Evolutionary conservation across 2,888 invertebrate species (phyloP).

Genomic region (Trachelus tabidus): DNA sequence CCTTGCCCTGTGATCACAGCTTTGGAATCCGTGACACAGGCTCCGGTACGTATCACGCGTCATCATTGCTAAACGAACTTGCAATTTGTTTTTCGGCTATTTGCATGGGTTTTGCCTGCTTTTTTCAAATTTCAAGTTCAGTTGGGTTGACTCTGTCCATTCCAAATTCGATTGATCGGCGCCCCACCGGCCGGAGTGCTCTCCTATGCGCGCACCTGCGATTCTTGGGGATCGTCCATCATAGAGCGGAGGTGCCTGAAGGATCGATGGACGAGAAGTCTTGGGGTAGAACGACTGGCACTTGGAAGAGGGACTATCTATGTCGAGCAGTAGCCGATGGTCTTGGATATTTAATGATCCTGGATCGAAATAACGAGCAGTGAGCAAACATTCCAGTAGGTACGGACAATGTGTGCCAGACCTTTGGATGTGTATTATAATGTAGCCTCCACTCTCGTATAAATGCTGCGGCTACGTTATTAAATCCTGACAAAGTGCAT

Average conservation of each 20-base stretch:
- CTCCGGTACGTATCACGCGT: background rate
- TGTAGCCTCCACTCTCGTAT: too few species aligned
- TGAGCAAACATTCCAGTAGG: background rate
- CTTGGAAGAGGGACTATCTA: background rate
- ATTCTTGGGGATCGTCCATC: background rate
- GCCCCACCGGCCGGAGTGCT: background rate
- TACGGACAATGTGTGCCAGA: background rate
- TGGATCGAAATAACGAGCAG: slow-evolving; percentile 1
- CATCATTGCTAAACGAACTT: background rate
- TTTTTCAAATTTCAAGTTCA: background rate
- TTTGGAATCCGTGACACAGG: too few species aligned
- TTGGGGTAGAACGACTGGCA: background rate
- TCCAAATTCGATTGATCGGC: background rate
- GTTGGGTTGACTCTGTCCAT: background rate
- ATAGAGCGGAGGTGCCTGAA: background rate
- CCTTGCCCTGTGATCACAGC: too few species aligned
- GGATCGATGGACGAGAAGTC: background rate
- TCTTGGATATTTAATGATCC: slow-evolving; percentile 2
- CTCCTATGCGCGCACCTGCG: background rate
- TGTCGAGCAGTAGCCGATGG: background rate
- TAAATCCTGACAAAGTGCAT: background rate
- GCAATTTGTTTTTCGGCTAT: background rate
- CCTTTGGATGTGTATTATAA: background rate
- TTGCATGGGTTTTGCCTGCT: background rate
- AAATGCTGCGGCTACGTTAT: background rate